Evolutionary conservation across 2,888 invertebrate species (phyloP).

Genomic region (Cheilosia vulpina): DNA sequence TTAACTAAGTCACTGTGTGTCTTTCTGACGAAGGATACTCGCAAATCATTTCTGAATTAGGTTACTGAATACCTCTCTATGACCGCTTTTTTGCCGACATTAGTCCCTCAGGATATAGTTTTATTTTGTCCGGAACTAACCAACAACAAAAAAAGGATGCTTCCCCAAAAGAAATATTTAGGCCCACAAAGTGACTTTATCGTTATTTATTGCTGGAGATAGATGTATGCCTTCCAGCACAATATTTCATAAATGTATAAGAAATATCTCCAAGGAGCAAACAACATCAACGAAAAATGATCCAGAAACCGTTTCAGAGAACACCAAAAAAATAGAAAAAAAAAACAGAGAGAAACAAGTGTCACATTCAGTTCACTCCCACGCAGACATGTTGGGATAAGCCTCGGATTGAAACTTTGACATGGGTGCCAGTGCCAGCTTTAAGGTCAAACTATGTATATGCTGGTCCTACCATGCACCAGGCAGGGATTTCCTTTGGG

Average conservation of each 20-base stretch:
- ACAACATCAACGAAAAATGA: slow-evolving; percentile 4
- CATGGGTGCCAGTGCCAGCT: slow-evolving; percentile 41
- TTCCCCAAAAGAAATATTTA: slow-evolving; percentile 11
- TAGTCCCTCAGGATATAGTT: slow-evolving; percentile 21
- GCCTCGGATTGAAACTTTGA: slow-evolving; percentile 68
- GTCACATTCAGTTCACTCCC: slow-evolving; percentile 59
- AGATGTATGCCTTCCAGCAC: slow-evolving; percentile 22
- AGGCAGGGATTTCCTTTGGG: slow-evolving; percentile 8
- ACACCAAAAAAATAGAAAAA: slow-evolving; percentile 21
- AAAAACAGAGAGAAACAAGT: slow-evolving; percentile 38
- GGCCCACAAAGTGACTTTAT: slow-evolving; percentile 59
- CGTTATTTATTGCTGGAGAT: slow-evolving; percentile 60
- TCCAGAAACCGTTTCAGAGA: slow-evolving; percentile 2
- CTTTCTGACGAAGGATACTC: slow-evolving; percentile 8
- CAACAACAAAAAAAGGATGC: background rate
- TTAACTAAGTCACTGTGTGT: slow-evolving; percentile 1
- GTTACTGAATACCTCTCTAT: background rate
- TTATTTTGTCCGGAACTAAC: slow-evolving; percentile 1
- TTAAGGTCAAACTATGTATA: slow-evolving; percentile 45
- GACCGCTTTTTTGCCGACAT: slow-evolving; percentile 1
- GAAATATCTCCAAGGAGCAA: slow-evolving; percentile 13
- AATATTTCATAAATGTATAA: slow-evolving; percentile 51
- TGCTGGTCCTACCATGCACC: background rate
- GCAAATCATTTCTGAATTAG: slow-evolving; percentile 28
- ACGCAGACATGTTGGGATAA: slow-evolving; percentile 66